Evolutionary conservation across 2,888 invertebrate species (phyloP).

Genomic region (Heteropelma amictum): DNA sequence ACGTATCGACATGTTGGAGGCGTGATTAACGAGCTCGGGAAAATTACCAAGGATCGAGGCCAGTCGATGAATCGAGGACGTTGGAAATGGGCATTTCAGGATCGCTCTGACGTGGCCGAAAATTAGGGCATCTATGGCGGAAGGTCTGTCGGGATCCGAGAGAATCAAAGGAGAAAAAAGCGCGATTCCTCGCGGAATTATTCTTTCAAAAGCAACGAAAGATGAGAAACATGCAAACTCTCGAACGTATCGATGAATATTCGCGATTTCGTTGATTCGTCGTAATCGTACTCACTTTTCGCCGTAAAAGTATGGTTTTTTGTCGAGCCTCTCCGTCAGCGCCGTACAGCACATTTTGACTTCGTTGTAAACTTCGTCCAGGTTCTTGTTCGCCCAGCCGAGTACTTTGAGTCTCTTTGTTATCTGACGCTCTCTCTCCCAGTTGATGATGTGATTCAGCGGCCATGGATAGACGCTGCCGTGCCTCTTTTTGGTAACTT

Average conservation of each 20-base stretch:
- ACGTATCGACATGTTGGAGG: constrained; percentile 58
- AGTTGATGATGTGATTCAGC: constrained; percentile 88
- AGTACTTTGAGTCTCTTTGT: constrained; percentile 86
- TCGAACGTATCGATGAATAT: too few relatives aligned
- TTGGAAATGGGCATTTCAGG: constrained; percentile 69
- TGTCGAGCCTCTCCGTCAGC: constrained; percentile 89
- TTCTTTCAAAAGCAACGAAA: too few relatives aligned
- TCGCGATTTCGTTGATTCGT: background rate
- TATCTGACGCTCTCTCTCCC: constrained; percentile 85
- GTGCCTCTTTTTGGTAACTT: constrained; percentile 90
- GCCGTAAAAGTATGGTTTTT: constrained; percentile 90
- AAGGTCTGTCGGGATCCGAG: constrained; percentile 82
- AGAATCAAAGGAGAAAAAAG: too few relatives aligned
- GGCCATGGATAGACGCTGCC: constrained; percentile 97
- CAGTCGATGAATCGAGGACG: constrained; percentile 67
- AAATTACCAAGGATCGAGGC: constrained; percentile 77
- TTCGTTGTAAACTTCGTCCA: constrained; percentile 88
- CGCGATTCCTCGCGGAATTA: too few relatives aligned
- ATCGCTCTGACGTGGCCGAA: constrained; percentile 83
- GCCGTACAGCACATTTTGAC: constrained; percentile 92
- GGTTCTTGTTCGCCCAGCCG: constrained; percentile 89
- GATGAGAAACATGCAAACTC: too few relatives aligned
- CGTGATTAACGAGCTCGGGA: constrained; percentile 76
- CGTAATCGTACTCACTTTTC: constrained; percentile 84
- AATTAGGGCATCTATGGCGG: constrained; percentile 88